Conservation (phyloP, 2,888 invertebrate species). For the Aleiodes testaceus region DNA sequence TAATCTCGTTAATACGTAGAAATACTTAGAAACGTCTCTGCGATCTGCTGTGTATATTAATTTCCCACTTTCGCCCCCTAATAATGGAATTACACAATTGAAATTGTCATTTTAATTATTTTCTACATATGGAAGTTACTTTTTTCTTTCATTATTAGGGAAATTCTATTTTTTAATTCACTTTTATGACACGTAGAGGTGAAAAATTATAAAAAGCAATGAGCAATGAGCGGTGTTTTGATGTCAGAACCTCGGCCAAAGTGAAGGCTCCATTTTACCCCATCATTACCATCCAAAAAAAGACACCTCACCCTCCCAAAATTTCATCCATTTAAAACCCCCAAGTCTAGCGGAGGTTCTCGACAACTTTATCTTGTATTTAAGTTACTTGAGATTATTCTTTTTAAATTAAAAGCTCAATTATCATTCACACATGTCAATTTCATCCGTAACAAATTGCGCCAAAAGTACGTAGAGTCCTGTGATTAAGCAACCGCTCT, state of each 20-base stretch:
- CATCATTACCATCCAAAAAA: conserved; percentile 11
- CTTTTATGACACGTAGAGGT: conserved; percentile 12
- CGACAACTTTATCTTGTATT: conserved; percentile 54
- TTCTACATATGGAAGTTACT: neutral
- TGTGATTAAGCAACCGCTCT: conserved; percentile 61
- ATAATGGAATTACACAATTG: neutral
- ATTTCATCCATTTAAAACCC: conserved; percentile 22
- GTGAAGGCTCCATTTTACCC: conserved; percentile 57
- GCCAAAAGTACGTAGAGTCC: conserved; percentile 31
- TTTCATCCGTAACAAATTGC: neutral
- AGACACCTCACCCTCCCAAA: neutral
- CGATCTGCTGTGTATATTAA: conserved; percentile 22
- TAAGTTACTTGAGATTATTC: conserved; percentile 10
- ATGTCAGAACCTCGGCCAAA: conserved; percentile 72
- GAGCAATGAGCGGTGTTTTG: conserved; percentile 44
- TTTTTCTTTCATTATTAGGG: neutral
- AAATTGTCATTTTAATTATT: neutral
- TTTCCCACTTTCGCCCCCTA: conserved; percentile 19
- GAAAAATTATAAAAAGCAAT: conserved; percentile 33
- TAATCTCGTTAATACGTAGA: conserved; percentile 39
- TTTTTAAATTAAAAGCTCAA: conserved; percentile 15
- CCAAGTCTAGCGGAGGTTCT: conserved; percentile 71
- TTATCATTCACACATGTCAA: neutral
- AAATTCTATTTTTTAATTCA: neutral
- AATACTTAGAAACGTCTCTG: conserved; percentile 41